These are phyloP conservation scores for Polyodon spathula DNA, from an alignment of 2,113 vertebrate species.

Conservation along the genomic window DNA sequence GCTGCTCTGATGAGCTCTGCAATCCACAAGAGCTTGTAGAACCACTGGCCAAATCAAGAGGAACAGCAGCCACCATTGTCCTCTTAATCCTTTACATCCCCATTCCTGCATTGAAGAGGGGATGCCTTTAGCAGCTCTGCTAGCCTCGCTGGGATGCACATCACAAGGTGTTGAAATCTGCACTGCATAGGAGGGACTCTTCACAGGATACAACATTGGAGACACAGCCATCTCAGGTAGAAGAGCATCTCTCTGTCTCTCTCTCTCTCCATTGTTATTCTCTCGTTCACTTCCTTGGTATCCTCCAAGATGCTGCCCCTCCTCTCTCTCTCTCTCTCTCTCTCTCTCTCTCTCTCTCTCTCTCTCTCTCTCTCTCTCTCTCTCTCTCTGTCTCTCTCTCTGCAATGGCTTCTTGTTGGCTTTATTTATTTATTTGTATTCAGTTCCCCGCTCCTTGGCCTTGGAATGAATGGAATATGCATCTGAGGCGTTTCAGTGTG, in stretches of 20 bases:
- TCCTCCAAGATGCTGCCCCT: background rate
- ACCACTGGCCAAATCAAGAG: background rate
- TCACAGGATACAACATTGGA: conserved; percentile 13
- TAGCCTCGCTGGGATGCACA: conserved; percentile 26
- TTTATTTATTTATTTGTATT: conserved; percentile 1
- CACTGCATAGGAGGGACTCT: conserved; percentile 31
- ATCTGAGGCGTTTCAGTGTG: no score
- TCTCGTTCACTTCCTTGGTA: conserved; percentile 1
- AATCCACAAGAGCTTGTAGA: conserved; percentile 3
- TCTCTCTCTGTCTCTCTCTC: conserved; percentile 24
- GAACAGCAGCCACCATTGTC: conserved; percentile 21
- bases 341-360: conserved; percentile 5
- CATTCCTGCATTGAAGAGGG: conserved; percentile 14
- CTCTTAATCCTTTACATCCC: conserved; percentile 20
- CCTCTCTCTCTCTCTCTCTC: conserved; percentile 22
- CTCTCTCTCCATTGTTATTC: background rate
- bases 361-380: conserved; percentile 10
- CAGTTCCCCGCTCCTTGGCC: conserved; percentile 5
- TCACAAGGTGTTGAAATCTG: conserved; percentile 26
- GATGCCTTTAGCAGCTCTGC: conserved; percentile 37
- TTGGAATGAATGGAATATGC: no score
- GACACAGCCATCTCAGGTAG: conserved; percentile 48
- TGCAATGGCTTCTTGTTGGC: background rate
- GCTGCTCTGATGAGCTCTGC: conserved; percentile 23
- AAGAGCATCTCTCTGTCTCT: no score